Evolutionary conservation across 2,797 vertebrate species (phyloP).

Genomic region (Spinus pinus): DNA sequence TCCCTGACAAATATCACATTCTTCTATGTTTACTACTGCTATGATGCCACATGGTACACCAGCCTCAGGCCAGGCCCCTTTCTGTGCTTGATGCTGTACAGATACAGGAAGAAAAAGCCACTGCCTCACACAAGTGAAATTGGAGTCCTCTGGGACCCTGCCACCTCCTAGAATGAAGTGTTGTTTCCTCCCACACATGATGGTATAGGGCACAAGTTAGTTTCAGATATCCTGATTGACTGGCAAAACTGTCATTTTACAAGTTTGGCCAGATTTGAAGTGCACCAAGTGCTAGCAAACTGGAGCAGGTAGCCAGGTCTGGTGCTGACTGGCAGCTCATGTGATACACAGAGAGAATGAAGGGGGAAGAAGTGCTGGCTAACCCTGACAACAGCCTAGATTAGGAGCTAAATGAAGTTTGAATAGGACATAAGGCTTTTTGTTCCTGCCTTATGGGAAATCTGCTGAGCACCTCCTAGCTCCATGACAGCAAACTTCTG

Average conservation of each 20-base stretch:
- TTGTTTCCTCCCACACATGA: not conserved
- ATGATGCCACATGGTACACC: not conserved
- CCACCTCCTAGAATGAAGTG: not conserved
- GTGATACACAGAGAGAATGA: not conserved
- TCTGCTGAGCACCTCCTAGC: not conserved
- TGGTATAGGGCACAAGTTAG: not conserved
- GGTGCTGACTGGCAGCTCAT: not conserved
- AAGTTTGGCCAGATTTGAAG: not conserved
- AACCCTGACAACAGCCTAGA: not conserved
- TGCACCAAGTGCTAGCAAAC: not conserved
- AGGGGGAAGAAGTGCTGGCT: not conserved
- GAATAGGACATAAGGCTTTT: not conserved
- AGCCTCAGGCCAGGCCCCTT: not conserved
- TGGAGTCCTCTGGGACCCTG: not conserved
- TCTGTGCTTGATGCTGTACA: not conserved
- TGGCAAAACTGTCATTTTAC: not conserved
- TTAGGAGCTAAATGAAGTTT: not conserved
- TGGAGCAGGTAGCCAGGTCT: not conserved
- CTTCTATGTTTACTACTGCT: not conserved
- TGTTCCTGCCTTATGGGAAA: not conserved
- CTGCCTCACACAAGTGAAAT: not conserved
- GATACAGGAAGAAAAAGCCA: not conserved
- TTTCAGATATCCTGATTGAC: not conserved
- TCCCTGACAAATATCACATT: conserved; percentile 36
- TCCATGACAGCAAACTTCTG: not conserved